A percentile compares a stretch with the other conserved stretches of the same genome.
These are phyloP conservation scores for Phrynocephalus forsythii DNA, from an alignment of 2,797 vertebrate genomes.

Conservation along the genomic window DNA sequence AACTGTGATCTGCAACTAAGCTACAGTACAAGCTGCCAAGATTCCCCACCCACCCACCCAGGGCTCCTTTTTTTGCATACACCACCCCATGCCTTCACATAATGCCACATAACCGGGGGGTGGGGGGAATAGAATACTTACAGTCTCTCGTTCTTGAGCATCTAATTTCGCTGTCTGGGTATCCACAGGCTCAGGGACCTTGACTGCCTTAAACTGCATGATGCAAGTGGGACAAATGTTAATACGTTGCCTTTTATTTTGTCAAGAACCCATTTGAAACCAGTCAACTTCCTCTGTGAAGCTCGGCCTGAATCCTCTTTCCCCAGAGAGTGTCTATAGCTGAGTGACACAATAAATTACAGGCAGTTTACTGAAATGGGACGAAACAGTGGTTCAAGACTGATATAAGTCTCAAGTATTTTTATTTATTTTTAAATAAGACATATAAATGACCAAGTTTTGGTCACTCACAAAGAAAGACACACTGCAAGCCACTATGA, in stretches of 20 bases:
- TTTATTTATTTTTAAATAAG: neutral
- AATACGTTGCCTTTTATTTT: neutral
- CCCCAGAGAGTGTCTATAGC: neutral
- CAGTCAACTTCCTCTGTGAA: neutral
- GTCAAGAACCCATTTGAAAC: neutral
- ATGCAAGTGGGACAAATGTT: neutral
- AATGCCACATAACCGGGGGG: neutral
- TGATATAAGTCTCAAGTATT: neutral
- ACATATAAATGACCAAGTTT: neutral
- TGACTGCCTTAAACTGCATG: slow-evolving; percentile 85
- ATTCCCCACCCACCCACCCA: too few species aligned
- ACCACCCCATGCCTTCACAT: neutral
- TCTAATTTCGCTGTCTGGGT: slow-evolving; percentile 83
- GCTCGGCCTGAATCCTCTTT: neutral
- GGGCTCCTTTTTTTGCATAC: neutral
- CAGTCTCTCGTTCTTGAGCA: slow-evolving; percentile 88
- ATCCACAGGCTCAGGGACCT: slow-evolving; percentile 89
- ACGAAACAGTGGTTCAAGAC: too few species aligned
- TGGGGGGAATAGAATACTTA: slow-evolving; percentile 77
- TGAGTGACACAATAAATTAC: neutral
- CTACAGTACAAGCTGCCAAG: neutral
- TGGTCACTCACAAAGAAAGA: neutral
- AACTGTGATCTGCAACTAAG: neutral
- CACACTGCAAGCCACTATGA: neutral
- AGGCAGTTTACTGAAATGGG: too few species aligned